These are phyloP conservation scores for Ctenoplectra terminalis DNA, from an alignment of 1,140 invertebrate genomes.

Conservation along the genomic window DNA sequence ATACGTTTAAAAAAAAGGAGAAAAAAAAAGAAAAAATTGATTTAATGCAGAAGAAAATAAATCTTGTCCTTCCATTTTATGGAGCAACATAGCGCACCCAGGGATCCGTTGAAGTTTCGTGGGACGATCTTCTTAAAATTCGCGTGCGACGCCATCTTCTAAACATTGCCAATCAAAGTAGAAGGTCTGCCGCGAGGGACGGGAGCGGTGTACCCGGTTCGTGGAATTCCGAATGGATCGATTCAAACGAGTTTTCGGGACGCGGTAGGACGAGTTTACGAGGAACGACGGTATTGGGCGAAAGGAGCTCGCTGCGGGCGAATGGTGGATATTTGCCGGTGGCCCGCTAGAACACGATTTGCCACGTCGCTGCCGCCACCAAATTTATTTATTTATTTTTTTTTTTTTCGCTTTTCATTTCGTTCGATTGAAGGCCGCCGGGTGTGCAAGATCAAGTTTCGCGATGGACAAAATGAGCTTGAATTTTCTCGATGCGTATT, in stretches of 20 bases:
- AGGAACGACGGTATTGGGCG: conserved; percentile 71
- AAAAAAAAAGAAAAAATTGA: background rate
- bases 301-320: conserved; percentile 66
- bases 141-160: conserved; percentile 43
- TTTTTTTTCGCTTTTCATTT: background rate
- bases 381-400: conserved; percentile 61
- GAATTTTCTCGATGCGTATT: conserved; percentile 9
- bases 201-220: conserved; percentile 58
- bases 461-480: conserved; percentile 10
- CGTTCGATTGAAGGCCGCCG: conserved; percentile 56
- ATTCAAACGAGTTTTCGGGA: conserved; percentile 70
- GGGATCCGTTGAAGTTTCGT: conserved; percentile 3
- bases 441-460: conserved; percentile 45
- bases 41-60: too few relatives aligned
- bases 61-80: background rate
- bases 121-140: conserved; percentile 47
- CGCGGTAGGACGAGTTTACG: conserved; percentile 71
- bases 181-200: conserved; percentile 45
- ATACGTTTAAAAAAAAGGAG: too few relatives aligned
- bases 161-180: conserved; percentile 60
- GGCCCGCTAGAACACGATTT: conserved; percentile 70
- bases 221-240: conserved; percentile 66
- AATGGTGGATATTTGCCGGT: conserved; percentile 71
- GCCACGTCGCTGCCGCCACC: conserved; percentile 60
- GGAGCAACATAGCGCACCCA: accelerated